A percentile compares a stretch with the other conserved stretches of the same genome.
Conservation (phyloP, 2,888 invertebrate species). For the Drosophila acutilabella region DNA sequence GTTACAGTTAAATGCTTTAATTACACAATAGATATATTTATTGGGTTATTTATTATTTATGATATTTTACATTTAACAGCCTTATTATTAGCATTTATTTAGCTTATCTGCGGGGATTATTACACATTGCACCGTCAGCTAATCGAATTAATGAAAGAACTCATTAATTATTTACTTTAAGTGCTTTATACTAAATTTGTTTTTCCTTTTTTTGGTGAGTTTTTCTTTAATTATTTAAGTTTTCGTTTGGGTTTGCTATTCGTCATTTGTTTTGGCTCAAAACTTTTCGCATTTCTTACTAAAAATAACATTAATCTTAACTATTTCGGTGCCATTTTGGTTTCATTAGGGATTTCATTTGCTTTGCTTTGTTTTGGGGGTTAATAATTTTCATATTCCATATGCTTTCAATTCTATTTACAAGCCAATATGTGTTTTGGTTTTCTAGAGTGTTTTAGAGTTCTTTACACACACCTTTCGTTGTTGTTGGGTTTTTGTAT, state of each 20-base stretch:
- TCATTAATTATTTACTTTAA: conserved; percentile 42
- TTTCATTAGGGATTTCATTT: conserved; percentile 19
- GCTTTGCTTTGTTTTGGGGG: conserved; percentile 15
- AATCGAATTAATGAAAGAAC: conserved; percentile 32
- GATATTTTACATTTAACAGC: conserved; percentile 84
- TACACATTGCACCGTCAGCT: conserved; percentile 54
- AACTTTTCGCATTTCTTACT: conserved; percentile 50
- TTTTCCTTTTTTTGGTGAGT: conserved; percentile 18
- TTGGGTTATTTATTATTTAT: conserved; percentile 67
- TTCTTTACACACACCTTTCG: conserved; percentile 42
- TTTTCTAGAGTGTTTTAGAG: neutral
- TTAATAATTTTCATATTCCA: conserved; percentile 46
- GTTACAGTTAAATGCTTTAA: conserved; percentile 75
- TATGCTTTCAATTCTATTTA: conserved; percentile 69
- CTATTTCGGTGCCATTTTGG: conserved; percentile 62
- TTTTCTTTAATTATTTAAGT: conserved; percentile 14
- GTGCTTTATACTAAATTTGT: conserved; percentile 51
- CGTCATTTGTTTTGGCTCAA: conserved; percentile 46
- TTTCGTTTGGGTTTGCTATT: conserved; percentile 62
- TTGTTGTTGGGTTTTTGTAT: conserved; percentile 35
- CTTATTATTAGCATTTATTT: conserved; percentile 82
- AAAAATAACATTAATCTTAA: conserved; percentile 58
- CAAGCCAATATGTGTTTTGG: conserved; percentile 67
- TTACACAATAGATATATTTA: conserved; percentile 58
- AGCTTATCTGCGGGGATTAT: conserved; percentile 73